Evolutionary conservation across 1,140 invertebrate species (phyloP).

Genomic region (Acyrthosiphon pisum): DNA sequence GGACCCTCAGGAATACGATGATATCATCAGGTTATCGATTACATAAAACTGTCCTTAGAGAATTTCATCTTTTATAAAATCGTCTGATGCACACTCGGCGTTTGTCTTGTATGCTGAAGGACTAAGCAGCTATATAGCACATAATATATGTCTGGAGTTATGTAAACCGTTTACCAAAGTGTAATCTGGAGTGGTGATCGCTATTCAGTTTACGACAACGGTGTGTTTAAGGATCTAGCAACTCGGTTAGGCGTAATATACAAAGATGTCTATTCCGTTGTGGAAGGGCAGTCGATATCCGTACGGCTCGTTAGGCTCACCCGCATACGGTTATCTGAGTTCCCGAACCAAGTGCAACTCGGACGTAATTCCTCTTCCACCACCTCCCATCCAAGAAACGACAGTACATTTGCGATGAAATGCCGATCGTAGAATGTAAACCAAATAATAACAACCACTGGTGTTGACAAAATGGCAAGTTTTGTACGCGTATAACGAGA

Average conservation of each 20-base stretch:
- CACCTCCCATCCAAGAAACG: not conserved
- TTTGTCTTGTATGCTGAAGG: not conserved
- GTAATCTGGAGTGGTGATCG: not conserved
- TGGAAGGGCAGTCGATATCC: not conserved
- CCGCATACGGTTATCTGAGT: not conserved
- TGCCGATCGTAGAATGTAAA: not conserved
- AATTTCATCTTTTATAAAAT: not conserved
- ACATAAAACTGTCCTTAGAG: not conserved
- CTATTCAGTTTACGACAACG: not conserved
- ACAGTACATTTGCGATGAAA: constrained; percentile 8
- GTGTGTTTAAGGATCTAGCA: not conserved
- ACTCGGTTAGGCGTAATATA: not conserved
- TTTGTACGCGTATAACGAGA: not conserved
- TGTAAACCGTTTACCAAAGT: not conserved
- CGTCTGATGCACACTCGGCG: not conserved
- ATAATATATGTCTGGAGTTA: not conserved
- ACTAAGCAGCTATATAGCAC: not conserved
- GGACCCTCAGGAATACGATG: not conserved
- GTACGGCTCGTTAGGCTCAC: not conserved
- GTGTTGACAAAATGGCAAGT: constrained; percentile 23
- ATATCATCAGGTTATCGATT: not conserved
- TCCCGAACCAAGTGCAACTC: not conserved
- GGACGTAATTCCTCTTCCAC: not conserved
- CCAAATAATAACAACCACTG: not conserved
- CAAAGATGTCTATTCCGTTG: not conserved